Base-by-base conservation (phyloP, 1,140 invertebrate genomes). In the Drosophila watanabei region DNA sequence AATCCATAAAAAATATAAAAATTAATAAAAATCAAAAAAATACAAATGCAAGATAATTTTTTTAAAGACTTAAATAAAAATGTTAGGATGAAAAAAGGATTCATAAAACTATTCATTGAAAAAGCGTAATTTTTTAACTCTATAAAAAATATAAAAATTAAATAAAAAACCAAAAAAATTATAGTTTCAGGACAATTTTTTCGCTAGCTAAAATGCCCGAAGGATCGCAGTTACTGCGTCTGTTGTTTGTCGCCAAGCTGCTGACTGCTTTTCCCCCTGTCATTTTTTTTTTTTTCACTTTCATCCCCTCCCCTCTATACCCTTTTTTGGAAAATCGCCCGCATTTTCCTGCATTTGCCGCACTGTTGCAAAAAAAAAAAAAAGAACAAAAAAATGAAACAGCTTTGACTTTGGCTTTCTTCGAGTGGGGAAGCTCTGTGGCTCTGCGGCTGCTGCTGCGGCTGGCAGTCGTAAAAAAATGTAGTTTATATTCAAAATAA, bases 401-500 rank as follows among this genome's bases (percentile, higher is more conserved):
- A 78, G 73, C 85, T 88, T 88, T 90, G 85, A 85, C 83, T 87
- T 82, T 77, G 76, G 82, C 60, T 78, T 48, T 58, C 46, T 71
- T 63, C 24, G 51, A 41, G 54, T 75, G 71, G 45, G 61, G 48
- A 57, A 32, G 35, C 54, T 24, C 49, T 5, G 20, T 3, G 24
- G 24, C 28, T 49, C 48, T 52, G 49, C 32, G 33, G 28, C 57
- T 57, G 51, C 64, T 52, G 16, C 56, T 80, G 76, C 58, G 73
- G 49, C 77, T 90, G 82, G 79, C 79, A 79, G 86, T 85, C 85
- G 86, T 89, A 89, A 89, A 89, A 69, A 89, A 90, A 89, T 89
- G 81, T 89, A 89, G 85, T 89, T 89, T 89, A 89, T 89, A 90
- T 89, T 90, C 86, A 90, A 89, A 89, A 89, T 89, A 89, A 89